A percentile compares a stretch with the other conserved stretches of the same genome.
Conservation (phyloP, 1,140 invertebrate species). For the Episyrphus balteatus region DNA sequence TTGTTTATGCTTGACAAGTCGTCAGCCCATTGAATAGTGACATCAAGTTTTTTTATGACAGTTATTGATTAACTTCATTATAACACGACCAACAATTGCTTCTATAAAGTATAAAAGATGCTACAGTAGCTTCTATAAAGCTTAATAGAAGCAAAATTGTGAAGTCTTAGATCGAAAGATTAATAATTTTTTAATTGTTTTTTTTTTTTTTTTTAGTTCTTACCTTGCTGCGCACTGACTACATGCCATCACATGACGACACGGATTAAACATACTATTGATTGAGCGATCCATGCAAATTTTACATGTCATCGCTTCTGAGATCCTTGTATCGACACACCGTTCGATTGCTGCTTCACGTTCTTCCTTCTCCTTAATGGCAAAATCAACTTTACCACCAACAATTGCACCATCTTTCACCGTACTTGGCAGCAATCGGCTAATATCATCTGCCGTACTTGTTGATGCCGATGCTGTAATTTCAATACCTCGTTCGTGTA, state of each 20-base stretch:
- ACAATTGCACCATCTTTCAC: background rate
- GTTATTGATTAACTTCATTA: too few species aligned
- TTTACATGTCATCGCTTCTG: slow-evolving; percentile 65
- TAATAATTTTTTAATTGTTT: too few species aligned
- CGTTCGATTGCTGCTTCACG: slow-evolving; percentile 35
- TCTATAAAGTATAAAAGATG: too few species aligned
- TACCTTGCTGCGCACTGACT: slow-evolving; percentile 52
- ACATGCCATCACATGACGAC: slow-evolving; percentile 71
- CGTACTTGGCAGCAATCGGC: background rate
- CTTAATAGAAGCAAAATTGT: background rate
- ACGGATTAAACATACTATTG: slow-evolving; percentile 72
- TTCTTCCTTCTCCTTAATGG: slow-evolving; percentile 31
- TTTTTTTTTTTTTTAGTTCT: too few species aligned
- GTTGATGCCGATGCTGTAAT: slow-evolving; percentile 7
- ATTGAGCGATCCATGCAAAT: slow-evolving; percentile 73
- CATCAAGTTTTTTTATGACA: too few species aligned
- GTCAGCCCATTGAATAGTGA: too few species aligned
- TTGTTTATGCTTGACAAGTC: too few species aligned
- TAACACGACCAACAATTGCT: too few species aligned
- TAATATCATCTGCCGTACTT: slow-evolving; percentile 1
- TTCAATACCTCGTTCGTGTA: slow-evolving; percentile 47
- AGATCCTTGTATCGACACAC: slow-evolving; percentile 38
- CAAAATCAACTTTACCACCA: slow-evolving; percentile 30
- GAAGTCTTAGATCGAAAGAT: background rate
- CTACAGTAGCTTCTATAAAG: too few species aligned